phyloP scores from a whole-genome alignment of 2,797 vertebrate genomes.

The Chrosomus eos region DNA sequence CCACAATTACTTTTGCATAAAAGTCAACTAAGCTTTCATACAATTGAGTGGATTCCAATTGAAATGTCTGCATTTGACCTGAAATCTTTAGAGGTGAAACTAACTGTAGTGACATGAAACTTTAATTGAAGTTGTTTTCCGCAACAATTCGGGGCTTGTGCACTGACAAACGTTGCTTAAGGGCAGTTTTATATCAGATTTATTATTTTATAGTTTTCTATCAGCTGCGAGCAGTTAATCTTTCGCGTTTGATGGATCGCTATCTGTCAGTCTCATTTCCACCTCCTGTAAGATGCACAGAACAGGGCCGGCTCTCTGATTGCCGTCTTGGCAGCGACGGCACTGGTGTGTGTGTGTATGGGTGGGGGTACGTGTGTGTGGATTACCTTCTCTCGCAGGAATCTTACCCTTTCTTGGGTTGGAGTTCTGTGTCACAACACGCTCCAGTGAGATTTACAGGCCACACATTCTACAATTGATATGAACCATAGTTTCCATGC shows the following conservation, averaged over 20 bases:
- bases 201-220: slow-evolving; percentile 73
- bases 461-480: slow-evolving; percentile 32
- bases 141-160: background rate
- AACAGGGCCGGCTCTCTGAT: slow-evolving; percentile 67
- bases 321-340: slow-evolving; percentile 58
- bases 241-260: slow-evolving; percentile 66
- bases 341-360: slow-evolving; percentile 16
- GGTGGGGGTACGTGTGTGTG: slow-evolving; percentile 56
- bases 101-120: background rate
- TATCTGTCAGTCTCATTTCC: slow-evolving; percentile 67
- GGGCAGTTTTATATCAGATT: slow-evolving; percentile 61
- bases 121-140: slow-evolving; percentile 7
- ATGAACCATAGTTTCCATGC: slow-evolving; percentile 41
- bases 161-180: slow-evolving; percentile 48
- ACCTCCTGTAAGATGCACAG: slow-evolving; percentile 67
- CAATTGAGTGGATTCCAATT: background rate
- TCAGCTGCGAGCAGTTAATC: slow-evolving; percentile 71
- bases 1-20: fast-evolving
- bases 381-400: slow-evolving; percentile 57
- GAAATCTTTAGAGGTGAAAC: background rate
- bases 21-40: background rate
- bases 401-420: slow-evolving; percentile 58
- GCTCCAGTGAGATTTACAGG: slow-evolving; percentile 55
- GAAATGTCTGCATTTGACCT: background rate
- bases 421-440: slow-evolving; percentile 56